Evolutionary conservation across 2,888 invertebrate genomes (phyloP), one percentile per base, ranked within the genome.

Genomic region (Meiosimyza decipiens): DNA sequence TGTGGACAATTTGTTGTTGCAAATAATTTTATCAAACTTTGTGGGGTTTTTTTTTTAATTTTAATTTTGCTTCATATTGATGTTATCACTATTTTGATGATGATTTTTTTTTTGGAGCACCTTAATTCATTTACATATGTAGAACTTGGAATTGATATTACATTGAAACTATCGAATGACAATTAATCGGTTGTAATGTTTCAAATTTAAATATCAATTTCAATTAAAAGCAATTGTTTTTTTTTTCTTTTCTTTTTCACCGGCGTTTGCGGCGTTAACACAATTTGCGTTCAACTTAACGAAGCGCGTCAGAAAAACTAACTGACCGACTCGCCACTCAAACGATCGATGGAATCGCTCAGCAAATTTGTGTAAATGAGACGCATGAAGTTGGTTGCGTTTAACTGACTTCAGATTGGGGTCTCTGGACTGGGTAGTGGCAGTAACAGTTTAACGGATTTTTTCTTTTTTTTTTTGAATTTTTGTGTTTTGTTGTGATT

Each of bases 371-470:
- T 55, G 76, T 33, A 7, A 47, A 47, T 55, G 75, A 72, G 59
- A 28, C 28, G 51, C 51, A 7, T 51, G 64, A 64, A 74, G 74
- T 70, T 62, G 55, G 70, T 22, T 62, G 52, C 51, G 51, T 54
- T 40, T 55, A 18, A 18, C 18, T 16, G 28, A 52, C 69, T 16
- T 55, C 59, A 74, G 69, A 76, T 79, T 79, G 78, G 78, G 73
- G 78, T 73, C 75, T 69, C 63, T 71, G 74, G 57, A 15, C 62
- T 71, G 71, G 65, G 67, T 57, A 72, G 72, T 75, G 75, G 75
- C 80, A 82, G 57, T 81, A 82, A 82, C 81, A 13, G 12, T 18
- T 6, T 18, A 59, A 60, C 59, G 11, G 22, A 60, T 33, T 18
- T 40, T 40, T 16, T 28, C n/a, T n/a, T n/a, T n/a, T 52, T n/a